Evolutionary conservation across 1,140 invertebrate genomes (phyloP), one percentile per base, ranked within the genome.

Genomic region (Anoplophora glabripennis): DNA sequence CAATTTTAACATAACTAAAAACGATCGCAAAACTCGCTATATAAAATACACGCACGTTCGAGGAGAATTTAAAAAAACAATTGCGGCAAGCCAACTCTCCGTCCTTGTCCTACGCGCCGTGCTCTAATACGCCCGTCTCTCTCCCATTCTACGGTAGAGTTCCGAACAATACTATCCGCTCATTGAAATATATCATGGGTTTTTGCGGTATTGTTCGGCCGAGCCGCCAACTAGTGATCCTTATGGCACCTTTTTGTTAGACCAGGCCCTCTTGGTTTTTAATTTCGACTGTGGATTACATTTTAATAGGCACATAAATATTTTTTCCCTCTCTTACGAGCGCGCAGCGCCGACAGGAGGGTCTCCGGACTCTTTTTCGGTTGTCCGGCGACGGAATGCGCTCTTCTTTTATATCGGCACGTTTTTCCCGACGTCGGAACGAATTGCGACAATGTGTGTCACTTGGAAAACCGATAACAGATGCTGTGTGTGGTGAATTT

Each of bases 1-100:
- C 67, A 67, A 69, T 69, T 69, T 67, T 54, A 69, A 67, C 67
- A 64, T 65, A 67, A 67, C 67, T 59, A 69, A 69, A 69, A 69
- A 69, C 59, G 59, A 58, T 55, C 55, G 51, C 57, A 57, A 69
- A 68, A 66, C 57, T 53, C 57, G 67, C 63, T 53, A 66, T 69
- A 69, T 67, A 69, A 69, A 69, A 69, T 69, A 59, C 67, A 69
- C 63, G 67, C 67, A 69, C 67, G 67, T 69, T 64, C 57, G 34
- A 55, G 46, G 37, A 63, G 67, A 66, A 69, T 67, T 66, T 59
- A 65, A 67, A 69, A 68, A 63, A 69, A 66, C 63, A 63, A 65
- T 66, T 57, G 60, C 61, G 37, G 52, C 52, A 58, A 58, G 56
- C 52, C 41, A 42, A 18, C 12, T 15, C 56, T 36, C 14, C 51